Base-by-base conservation (phyloP, 2,888 invertebrate species). In the Creontiades dilutus region DNA sequence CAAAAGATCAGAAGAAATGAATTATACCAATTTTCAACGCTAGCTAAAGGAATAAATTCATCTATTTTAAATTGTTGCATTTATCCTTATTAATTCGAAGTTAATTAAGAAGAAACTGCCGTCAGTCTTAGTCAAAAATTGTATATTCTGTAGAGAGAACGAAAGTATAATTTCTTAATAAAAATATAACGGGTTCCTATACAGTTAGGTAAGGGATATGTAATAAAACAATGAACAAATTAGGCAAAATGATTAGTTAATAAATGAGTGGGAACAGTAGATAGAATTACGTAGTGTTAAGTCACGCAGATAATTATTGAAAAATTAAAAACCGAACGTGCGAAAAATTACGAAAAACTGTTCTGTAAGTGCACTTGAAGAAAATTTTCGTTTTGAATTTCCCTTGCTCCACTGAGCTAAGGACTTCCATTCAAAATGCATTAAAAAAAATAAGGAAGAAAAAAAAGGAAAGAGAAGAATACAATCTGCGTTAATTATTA, bases 91-190 rank as follows among this genome's bases (percentile, higher is more conserved):
- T 68, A 68, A 52, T 82, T 82, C 82, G 48, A 52, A n/a, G 52
- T 82, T 82, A 81, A 81, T 81, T 81, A 82, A 82, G 82, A 82
- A 82, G 16, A 82, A 82, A 82, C 82, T 82, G 82, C 82, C 82
- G 23, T 82, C 82, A 82, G 82, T 82, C 82, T 82, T 82, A 47
- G 81, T 47, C 47, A 52, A 82, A n/a, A 82, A 14, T 80, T 80
- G 48, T 82, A 27, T 27, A 48, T 27, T 27, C 23, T 81, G 37
- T 81, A 46, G 19, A 81, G 48, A 27, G n/a, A 48, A 52, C 47
- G 27, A 48, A 82, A 82, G 3, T 16, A 0, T 23, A 27, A 16
- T 11, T 47, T 48, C 9, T 52, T 23, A 11, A 4, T 7, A 28
- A 16, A 12, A 46, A 80, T 52, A 12, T 52, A 48, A 14, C n/a